A percentile compares a stretch with the other conserved stretches of the same genome.
Evolutionary conservation across 2,888 invertebrate genomes (phyloP).

Genomic region (Amphipoea lucens): DNA sequence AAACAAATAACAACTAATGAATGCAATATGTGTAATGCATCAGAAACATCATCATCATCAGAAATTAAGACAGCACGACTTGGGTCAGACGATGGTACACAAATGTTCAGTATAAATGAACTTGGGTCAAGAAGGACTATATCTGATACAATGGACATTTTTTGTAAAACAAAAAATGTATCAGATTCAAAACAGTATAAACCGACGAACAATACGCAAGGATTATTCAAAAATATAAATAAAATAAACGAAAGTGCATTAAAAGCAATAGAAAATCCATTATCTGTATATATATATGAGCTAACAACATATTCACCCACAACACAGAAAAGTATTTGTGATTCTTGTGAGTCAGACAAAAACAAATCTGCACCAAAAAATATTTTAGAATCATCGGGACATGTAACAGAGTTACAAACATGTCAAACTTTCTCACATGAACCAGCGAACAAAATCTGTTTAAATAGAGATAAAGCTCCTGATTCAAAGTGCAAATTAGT

Average conservation of each 20-base stretch:
- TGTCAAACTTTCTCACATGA: slow-evolving; percentile 1
- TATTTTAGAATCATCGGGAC: background rate
- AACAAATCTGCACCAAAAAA: background rate
- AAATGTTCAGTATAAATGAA: background rate
- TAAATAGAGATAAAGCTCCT: background rate
- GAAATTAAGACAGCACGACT: background rate
- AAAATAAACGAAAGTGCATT: background rate
- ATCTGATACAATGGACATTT: background rate
- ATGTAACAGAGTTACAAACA: background rate
- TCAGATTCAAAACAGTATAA: slow-evolving; percentile 5
- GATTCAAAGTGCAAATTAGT: background rate
- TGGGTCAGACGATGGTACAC: slow-evolving; percentile 13
- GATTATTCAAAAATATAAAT: slow-evolving; percentile 25
- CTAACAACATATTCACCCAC: background rate
- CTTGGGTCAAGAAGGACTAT: background rate
- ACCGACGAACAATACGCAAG: slow-evolving; percentile 20
- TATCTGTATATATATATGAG: slow-evolving; percentile 1
- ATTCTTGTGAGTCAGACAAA: background rate
- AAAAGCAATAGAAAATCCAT: background rate
- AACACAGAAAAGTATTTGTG: background rate
- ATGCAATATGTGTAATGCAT: background rate
- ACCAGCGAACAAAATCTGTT: background rate
- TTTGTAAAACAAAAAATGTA: background rate
- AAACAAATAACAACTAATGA: background rate
- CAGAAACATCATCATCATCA: background rate